These are phyloP conservation scores for Eulemur rubriventer DNA, from an alignment of 2,797 vertebrate genomes.

Conservation along the genomic window DNA sequence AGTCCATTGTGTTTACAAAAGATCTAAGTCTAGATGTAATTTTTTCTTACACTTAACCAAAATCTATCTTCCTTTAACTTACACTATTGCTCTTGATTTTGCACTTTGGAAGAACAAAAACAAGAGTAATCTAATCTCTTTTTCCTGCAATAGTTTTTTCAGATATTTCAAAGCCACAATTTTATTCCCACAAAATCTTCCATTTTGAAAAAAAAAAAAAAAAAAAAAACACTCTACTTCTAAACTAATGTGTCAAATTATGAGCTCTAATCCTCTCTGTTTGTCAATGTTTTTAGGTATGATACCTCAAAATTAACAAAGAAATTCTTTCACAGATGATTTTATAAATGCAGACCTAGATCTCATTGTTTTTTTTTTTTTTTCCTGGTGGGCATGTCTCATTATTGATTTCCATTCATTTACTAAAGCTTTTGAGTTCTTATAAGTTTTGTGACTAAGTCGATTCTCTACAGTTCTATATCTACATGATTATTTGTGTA, in stretches of 20 bases:
- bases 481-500: background rate
- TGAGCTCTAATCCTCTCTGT: background rate
- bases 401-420: background rate
- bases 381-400: background rate
- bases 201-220: background rate
- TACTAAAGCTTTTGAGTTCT: background rate
- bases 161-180: background rate
- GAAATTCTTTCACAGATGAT: background rate
- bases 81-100: background rate
- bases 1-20: background rate
- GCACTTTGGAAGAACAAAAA: background rate
- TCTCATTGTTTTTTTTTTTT: background rate
- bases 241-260: background rate
- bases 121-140: background rate
- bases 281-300: background rate
- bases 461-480: background rate
- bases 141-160: background rate
- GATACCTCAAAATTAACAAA: background rate
- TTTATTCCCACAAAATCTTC: background rate
- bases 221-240: background rate
- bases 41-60: background rate
- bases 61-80: background rate
- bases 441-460: background rate
- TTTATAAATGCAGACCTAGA: background rate
- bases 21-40: background rate